Evolutionary conservation across 2,797 vertebrate species (phyloP).

Genomic region (Strix occidentalis): DNA sequence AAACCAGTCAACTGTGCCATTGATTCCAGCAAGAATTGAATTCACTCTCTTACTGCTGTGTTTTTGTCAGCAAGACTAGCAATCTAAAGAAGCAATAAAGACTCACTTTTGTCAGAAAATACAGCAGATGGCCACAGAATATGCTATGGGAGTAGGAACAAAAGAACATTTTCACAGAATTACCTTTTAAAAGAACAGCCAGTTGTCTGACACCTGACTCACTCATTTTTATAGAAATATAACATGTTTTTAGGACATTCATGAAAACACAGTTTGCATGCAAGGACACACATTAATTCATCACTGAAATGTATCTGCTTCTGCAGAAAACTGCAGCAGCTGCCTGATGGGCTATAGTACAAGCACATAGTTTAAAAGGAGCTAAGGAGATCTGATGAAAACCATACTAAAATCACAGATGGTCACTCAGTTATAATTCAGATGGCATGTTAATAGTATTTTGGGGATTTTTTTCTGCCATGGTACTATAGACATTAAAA

Average conservation of each 20-base stretch:
- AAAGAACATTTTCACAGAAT: background rate
- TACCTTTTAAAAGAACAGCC: background rate
- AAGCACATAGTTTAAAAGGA: background rate
- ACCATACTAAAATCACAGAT: background rate
- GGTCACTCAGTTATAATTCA: background rate
- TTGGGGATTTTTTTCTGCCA: background rate
- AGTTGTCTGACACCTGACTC: background rate
- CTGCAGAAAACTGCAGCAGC: background rate
- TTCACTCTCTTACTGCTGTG: background rate
- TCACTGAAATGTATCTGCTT: background rate
- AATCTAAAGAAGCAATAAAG: background rate
- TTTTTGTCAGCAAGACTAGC: background rate
- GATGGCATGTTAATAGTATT: background rate
- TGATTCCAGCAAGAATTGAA: background rate
- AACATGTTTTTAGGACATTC: background rate
- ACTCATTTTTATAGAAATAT: background rate
- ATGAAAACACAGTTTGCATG: background rate
- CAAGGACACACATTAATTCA: background rate
- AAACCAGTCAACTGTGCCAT: background rate
- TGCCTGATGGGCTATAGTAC: background rate
- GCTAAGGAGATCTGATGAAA: background rate
- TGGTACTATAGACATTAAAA: rapidly evolving
- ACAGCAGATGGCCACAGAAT: background rate
- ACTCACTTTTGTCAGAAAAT: background rate
- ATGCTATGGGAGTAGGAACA: background rate